phyloP scores from a whole-genome alignment of 2,113 vertebrate genomes.

The Tiliqua scincoides region DNA sequence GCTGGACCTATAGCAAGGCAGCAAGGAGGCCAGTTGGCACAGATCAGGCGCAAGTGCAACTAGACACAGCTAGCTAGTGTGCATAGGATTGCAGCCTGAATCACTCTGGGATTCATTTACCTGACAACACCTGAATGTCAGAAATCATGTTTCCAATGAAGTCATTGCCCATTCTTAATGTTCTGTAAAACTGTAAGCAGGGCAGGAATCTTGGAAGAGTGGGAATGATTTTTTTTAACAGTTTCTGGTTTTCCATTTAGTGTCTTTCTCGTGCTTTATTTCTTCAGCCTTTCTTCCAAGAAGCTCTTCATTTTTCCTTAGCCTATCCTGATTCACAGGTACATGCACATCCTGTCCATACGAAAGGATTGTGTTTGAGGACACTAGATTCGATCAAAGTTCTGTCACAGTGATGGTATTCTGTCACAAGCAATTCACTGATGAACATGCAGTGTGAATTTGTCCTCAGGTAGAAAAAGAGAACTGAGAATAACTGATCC shows the following conservation, averaged over 20 bases:
- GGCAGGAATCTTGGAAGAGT: neutral
- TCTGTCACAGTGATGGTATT: neutral
- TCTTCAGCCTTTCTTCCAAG: neutral
- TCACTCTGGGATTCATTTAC: neutral
- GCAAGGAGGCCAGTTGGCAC: neutral
- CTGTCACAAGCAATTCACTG: neutral
- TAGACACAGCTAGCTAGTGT: too few species aligned
- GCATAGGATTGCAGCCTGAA: too few species aligned
- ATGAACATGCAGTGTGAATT: neutral
- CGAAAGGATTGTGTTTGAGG: neutral
- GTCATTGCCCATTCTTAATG: neutral
- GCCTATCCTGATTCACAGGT: accelerated
- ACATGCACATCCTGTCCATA: neutral
- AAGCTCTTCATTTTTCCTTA: neutral
- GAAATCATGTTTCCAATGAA: neutral
- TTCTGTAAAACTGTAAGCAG: neutral
- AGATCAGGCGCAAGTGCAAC: too few species aligned
- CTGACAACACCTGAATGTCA: neutral
- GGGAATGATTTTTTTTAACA: neutral
- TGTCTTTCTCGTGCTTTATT: neutral
- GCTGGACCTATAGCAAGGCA: too few species aligned
- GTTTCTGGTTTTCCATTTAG: accelerated
- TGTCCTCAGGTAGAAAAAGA: neutral
- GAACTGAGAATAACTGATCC: neutral
- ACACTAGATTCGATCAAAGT: neutral